Percentiles rank a stretch among this genome's conserved stretches.
These are phyloP conservation scores for Keiferia lycopersicella DNA, from an alignment of 2,888 invertebrate genomes.

Conservation along the genomic window DNA sequence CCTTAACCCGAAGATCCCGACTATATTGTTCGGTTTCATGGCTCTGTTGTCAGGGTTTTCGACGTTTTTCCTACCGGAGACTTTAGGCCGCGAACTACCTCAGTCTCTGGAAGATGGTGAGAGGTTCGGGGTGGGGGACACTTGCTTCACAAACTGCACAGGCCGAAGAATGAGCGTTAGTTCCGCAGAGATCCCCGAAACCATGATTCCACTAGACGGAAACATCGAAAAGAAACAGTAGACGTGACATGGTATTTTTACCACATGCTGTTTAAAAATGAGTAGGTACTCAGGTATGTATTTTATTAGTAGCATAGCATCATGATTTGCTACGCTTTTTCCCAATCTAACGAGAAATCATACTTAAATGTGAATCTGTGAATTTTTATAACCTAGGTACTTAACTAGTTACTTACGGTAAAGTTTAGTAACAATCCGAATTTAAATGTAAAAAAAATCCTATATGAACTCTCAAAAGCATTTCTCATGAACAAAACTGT, in stretches of 20 bases:
- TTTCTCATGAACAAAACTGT: no score
- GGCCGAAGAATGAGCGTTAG: constrained; percentile 65
- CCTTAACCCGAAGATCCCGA: constrained; percentile 89
- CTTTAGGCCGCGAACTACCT: constrained; percentile 89
- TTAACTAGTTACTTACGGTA: no score
- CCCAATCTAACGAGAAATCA: no score
- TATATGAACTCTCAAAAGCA: background rate
- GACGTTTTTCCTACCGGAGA: constrained; percentile 89
- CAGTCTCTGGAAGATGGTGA: constrained; percentile 93
- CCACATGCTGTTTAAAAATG: background rate
- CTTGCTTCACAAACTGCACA: constrained; percentile 87
- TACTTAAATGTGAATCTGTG: no score
- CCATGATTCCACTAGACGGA: constrained; percentile 67
- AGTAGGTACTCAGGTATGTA: no score
- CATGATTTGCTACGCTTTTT: no score
- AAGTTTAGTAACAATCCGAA: background rate
- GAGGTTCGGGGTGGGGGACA: constrained; percentile 90
- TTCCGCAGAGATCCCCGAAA: constrained; percentile 66
- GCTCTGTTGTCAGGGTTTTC: constrained; percentile 88
- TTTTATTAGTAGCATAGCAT: no score
- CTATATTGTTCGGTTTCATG: constrained; percentile 87
- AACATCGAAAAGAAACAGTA: constrained; percentile 12
- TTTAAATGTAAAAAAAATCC: background rate
- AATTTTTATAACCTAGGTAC: no score
- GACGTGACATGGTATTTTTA: background rate